A percentile compares a stretch with the other conserved stretches of the same genome.
Conservation (phyloP, 2,113 vertebrate genomes). For the Gobius niger region DNA sequence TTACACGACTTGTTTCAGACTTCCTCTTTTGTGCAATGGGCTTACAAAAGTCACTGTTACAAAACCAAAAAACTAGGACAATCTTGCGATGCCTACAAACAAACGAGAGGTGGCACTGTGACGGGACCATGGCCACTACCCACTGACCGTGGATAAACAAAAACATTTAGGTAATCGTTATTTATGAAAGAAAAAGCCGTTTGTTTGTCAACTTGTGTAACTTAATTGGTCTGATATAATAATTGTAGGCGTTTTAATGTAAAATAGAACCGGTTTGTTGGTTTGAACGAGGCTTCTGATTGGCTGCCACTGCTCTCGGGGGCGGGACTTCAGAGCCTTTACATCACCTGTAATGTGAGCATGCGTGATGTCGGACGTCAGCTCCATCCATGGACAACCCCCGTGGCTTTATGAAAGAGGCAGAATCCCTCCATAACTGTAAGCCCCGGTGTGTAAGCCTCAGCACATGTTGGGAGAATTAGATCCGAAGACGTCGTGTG, state of each 20-base stretch:
- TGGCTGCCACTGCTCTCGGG: slow-evolving; percentile 19
- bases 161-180: neutral
- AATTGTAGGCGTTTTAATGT: neutral
- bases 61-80: neutral
- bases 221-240: slow-evolving; percentile 11
- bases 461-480: neutral
- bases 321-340: neutral
- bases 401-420: slow-evolving; percentile 65
- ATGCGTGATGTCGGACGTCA: slow-evolving; percentile 45
- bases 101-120: slow-evolving; percentile 44
- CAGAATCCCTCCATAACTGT: slow-evolving; percentile 18
- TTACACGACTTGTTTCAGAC: neutral
- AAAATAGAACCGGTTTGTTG: neutral
- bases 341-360: slow-evolving; percentile 36
- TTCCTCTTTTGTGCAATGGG: neutral
- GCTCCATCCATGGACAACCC: slow-evolving; percentile 22
- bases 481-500: neutral
- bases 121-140: neutral
- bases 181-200: neutral
- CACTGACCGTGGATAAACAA: neutral
- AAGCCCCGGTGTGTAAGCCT: neutral
- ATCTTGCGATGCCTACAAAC: neutral
- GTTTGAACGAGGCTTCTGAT: slow-evolving; percentile 3
- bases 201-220: neutral
- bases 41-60: neutral